Evolutionary conservation across 2,797 vertebrate genomes (phyloP).

Genomic region (Furcifer pardalis): DNA sequence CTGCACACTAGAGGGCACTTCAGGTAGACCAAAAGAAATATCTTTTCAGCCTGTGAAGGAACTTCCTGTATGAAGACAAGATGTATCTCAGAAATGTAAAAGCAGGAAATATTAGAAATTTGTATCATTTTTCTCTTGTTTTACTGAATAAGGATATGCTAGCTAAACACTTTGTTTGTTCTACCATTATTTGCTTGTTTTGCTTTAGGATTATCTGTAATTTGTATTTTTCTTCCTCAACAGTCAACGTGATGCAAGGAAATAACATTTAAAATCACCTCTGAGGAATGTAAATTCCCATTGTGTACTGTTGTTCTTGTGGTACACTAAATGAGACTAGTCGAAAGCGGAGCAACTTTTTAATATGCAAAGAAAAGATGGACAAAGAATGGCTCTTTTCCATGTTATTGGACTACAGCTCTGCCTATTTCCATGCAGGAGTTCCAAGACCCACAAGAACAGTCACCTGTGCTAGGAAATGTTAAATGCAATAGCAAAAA

Average conservation of each 20-base stretch:
- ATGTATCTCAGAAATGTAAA: slow-evolving; percentile 33
- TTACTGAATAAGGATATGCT: slow-evolving; percentile 25
- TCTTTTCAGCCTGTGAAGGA: slow-evolving; percentile 34
- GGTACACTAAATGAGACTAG: not conserved
- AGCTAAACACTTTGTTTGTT: slow-evolving; percentile 17
- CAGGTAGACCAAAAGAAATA: slow-evolving; percentile 73
- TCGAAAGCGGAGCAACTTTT: not conserved
- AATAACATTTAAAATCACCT: slow-evolving; percentile 55
- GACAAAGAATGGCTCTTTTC: too few species aligned
- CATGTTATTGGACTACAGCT: too few species aligned
- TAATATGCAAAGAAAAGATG: too few species aligned
- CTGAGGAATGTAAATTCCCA: slow-evolving; percentile 25
- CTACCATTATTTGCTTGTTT: slow-evolving; percentile 39
- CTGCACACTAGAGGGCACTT: slow-evolving; percentile 93
- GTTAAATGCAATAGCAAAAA: too few species aligned
- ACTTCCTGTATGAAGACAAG: slow-evolving; percentile 23
- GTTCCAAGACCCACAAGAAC: too few species aligned
- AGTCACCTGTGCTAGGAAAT: too few species aligned
- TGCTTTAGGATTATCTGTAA: slow-evolving; percentile 11
- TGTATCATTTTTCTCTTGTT: slow-evolving; percentile 18
- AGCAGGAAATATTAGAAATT: slow-evolving; percentile 8
- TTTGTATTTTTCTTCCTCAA: slow-evolving; percentile 36
- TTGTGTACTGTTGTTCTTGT: not conserved
- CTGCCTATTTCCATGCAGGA: too few species aligned
- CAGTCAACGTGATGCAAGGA: slow-evolving; percentile 49